Percentiles rank a stretch among this genome's conserved stretches.
Evolutionary conservation across 2,888 invertebrate species (phyloP).

Genomic region (Xestobium rufovillosum): DNA sequence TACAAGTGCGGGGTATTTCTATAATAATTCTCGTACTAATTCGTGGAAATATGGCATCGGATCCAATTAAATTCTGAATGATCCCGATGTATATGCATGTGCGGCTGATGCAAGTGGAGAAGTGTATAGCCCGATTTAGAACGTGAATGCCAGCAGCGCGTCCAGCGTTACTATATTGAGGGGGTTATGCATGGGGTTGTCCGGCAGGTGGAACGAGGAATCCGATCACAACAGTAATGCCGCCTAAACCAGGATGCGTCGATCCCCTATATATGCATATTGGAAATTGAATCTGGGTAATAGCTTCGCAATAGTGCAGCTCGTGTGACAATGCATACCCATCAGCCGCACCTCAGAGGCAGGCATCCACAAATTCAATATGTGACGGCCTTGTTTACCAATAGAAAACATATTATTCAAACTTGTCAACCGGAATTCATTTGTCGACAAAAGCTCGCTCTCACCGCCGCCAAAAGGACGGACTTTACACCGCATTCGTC

Average conservation of each 20-base stretch:
- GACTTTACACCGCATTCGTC: conserved; percentile 30
- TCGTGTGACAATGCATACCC: conserved; percentile 40
- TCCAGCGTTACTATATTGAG: conserved; percentile 11
- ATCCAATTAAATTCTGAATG: conserved; percentile 38
- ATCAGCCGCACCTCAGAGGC: conserved; percentile 29
- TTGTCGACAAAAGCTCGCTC: conserved; percentile 33
- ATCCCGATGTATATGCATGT: conserved; percentile 28
- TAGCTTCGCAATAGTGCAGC: conserved; percentile 36
- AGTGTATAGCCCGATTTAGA: conserved; percentile 22
- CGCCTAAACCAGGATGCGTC: conserved; percentile 33
- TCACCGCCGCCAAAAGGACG: conserved; percentile 24
- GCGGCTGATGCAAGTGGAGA: conserved; percentile 3
- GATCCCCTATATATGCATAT: conserved; percentile 38
- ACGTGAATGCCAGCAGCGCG: conserved; percentile 19
- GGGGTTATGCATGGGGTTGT: conserved; percentile 10
- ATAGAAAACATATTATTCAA: conserved; percentile 40
- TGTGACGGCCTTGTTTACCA: conserved; percentile 41
- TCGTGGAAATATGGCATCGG: conserved; percentile 36
- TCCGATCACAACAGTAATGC: conserved; percentile 39
- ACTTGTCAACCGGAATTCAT: conserved; percentile 41
- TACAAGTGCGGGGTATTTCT: too few species aligned
- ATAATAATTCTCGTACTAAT: conserved; percentile 29
- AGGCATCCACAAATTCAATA: conserved; percentile 34
- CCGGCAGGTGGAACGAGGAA: conserved; percentile 30
- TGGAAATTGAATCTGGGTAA: conserved; percentile 44